Percentiles rank a stretch among this genome's conserved stretches.
These are phyloP conservation scores for Phalacrocorax brasilianus DNA, from an alignment of 2,113 vertebrate genomes.

Conservation along the genomic window DNA sequence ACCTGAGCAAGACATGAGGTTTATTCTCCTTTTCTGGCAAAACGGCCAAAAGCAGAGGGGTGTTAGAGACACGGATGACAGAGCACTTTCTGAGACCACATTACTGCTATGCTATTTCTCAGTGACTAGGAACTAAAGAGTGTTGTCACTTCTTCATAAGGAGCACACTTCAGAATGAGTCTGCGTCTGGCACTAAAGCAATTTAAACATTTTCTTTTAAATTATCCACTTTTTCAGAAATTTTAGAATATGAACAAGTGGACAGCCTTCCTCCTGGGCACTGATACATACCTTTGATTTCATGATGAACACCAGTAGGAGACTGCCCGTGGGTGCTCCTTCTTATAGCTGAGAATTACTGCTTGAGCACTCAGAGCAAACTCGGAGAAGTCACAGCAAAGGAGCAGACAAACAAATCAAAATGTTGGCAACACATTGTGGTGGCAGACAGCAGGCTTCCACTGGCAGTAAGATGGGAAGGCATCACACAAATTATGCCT, in stretches of 20 bases:
- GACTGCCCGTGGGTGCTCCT: neutral
- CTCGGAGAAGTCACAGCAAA: neutral
- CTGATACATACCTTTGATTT: neutral
- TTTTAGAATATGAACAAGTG: neutral
- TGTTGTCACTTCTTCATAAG: neutral
- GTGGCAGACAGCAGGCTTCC: neutral
- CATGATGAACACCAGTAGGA: neutral
- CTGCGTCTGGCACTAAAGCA: neutral
- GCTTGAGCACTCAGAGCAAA: neutral
- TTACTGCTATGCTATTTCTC: neutral
- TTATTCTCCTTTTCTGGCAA: neutral
- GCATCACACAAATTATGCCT: neutral
- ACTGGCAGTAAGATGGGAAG: neutral
- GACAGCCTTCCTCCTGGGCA: neutral
- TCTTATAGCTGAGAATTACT: neutral
- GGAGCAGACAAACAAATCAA: neutral
- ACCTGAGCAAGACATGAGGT: neutral
- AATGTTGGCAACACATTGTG: neutral
- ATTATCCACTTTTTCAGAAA: neutral
- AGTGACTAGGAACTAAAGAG: neutral
- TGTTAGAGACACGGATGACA: neutral
- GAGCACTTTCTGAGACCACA: fast-evolving
- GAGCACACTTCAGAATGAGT: neutral
- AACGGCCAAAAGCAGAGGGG: neutral
- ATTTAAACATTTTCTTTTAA: neutral